Evolutionary conservation across 2,113 vertebrate genomes (phyloP), one percentile per base, ranked within the genome.

Genomic region (Hippocampus abdominalis): DNA sequence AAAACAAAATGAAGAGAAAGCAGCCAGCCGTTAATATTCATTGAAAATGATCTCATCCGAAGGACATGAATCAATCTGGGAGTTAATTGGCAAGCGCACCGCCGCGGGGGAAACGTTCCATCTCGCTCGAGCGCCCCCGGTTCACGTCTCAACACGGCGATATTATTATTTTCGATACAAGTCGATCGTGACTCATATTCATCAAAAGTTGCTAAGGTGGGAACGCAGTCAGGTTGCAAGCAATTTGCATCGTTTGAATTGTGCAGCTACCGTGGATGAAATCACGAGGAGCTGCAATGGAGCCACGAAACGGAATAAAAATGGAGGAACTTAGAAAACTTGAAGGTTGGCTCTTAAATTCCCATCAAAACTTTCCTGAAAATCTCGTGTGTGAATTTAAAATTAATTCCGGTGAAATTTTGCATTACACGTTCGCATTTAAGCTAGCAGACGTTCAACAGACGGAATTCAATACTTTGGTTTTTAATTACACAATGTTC

Each of bases 11-110:
- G 68, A 65, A 49, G 79, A 76, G 32, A 49, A 70, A 81, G 86
- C 61, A 83, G 18, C 32, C 6, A 46, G 21, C 29, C 73, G 85
- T 88, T 74, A 85, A 90, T 89, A 86, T 90, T 88, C 78, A 89
- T 87, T 73, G 63, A 63, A 73, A 79, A 88, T 85, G 66, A 79
- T 29, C 75, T 64, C 61, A 74, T 76, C 75, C 67, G 69, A 75
- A 66, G 62, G 42, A 81, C 85, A 71, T 77, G 74, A 71, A 82
- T 65, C 64, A 80, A 76, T 74, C 53, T 72, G 32, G 5, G 63
- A 10, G 18, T 70, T 79, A 80, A 89, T 70, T 85, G 68, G 81
- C 69, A 74, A 64, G 64, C 46, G 39, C 1, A 3, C 75, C 44
- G 29, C 61, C 16, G 63, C 21, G 27, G 59, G 84, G 44, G 32